Evolutionary conservation across 2,113 vertebrate species (phyloP).

Genomic region (Malurus melanocephalus): DNA sequence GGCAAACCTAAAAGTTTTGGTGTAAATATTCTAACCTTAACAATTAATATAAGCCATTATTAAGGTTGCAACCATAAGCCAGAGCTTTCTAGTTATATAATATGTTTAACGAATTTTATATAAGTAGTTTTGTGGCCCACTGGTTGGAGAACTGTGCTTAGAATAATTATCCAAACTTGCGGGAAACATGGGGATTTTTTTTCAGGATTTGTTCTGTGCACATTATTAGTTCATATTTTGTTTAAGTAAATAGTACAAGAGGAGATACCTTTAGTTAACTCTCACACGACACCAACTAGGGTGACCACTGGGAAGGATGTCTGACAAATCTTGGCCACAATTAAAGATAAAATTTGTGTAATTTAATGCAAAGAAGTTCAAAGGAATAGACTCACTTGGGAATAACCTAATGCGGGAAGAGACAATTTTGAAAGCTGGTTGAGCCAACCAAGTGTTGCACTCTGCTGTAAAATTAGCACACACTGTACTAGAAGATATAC

Average conservation of each 20-base stretch:
- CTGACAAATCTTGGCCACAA: not conserved
- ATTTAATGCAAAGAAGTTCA: not conserved
- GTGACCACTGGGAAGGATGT: not conserved
- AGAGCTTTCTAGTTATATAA: too few relatives aligned
- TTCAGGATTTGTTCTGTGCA: not conserved
- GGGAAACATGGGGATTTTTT: not conserved
- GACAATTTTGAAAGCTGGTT: not conserved
- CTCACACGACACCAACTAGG: not conserved
- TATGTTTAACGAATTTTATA: not conserved
- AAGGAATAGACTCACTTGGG: not conserved
- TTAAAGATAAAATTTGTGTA: not conserved
- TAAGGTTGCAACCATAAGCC: too few relatives aligned
- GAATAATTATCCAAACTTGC: not conserved
- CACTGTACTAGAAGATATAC: not conserved
- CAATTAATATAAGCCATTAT: too few relatives aligned
- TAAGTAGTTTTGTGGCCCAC: not conserved
- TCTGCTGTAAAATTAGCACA: accelerated
- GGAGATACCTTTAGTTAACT: not conserved
- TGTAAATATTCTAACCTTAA: too few relatives aligned
- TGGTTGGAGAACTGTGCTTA: not conserved
- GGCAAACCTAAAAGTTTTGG: too few relatives aligned
- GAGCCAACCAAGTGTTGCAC: not conserved
- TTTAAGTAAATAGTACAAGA: not conserved
- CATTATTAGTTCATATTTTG: not conserved
- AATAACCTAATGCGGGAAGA: not conserved